Evolutionary conservation across 2,888 invertebrate species (phyloP).

Genomic region (Drosophila testacea): DNA sequence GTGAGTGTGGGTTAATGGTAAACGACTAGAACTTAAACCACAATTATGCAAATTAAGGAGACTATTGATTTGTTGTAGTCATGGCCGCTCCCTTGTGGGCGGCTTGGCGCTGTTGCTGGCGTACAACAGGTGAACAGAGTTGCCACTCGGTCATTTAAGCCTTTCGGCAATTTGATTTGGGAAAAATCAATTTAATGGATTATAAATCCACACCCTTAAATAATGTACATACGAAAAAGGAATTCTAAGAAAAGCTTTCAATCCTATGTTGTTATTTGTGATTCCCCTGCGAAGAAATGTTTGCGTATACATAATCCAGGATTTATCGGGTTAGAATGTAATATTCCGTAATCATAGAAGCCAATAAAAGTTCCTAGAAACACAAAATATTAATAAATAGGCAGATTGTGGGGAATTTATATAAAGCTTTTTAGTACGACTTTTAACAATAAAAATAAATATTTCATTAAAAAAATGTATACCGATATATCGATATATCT

Average conservation of each 20-base stretch:
- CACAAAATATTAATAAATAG: background rate
- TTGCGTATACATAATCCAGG: too few relatives aligned
- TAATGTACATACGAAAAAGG: background rate
- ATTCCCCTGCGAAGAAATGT: background rate
- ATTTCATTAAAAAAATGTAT: background rate
- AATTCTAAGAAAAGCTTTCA: background rate
- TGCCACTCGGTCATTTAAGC: constrained; percentile 30
- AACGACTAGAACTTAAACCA: background rate
- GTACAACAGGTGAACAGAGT: constrained; percentile 71
- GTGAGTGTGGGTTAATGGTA: constrained; percentile 27
- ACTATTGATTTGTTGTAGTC: constrained; percentile 49
- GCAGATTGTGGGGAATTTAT: too few relatives aligned
- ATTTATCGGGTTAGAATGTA: background rate
- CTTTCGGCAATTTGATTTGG: constrained; percentile 17
- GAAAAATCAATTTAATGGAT: constrained; percentile 43
- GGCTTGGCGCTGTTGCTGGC: constrained; percentile 53
- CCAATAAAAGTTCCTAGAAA: background rate
- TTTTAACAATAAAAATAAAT: too few relatives aligned
- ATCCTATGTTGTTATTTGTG: background rate
- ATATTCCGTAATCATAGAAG: background rate
- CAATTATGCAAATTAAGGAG: constrained; percentile 35
- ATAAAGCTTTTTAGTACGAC: too few relatives aligned
- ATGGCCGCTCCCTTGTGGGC: constrained; percentile 45
- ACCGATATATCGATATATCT: background rate
- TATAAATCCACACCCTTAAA: background rate